phyloP scores from a whole-genome alignment of 2,888 invertebrate genomes.

The Catocala sponsa region DNA sequence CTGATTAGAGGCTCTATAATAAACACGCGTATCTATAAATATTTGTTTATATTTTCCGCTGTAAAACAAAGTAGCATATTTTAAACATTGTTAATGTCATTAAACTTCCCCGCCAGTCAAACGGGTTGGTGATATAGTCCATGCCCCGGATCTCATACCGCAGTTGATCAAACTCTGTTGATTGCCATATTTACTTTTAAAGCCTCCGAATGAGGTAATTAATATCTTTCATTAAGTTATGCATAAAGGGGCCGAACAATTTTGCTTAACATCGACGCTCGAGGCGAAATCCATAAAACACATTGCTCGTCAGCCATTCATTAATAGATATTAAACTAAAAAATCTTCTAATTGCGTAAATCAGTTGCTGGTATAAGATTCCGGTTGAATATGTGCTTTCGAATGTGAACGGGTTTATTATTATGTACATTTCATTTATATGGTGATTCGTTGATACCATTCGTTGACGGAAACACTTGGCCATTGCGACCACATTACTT shows the following conservation, averaged over 20 bases:
- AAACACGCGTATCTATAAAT: too few species aligned
- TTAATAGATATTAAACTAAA: slow-evolving; percentile 36
- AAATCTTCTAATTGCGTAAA: slow-evolving; percentile 52
- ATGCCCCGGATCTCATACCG: slow-evolving; percentile 5
- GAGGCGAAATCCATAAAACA: slow-evolving; percentile 44
- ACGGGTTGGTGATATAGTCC: background rate
- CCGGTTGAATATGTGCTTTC: slow-evolving; percentile 50
- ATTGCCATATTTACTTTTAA: slow-evolving; percentile 16
- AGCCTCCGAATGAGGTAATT: slow-evolving; percentile 24
- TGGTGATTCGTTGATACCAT: slow-evolving; percentile 64
- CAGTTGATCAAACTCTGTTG: slow-evolving; percentile 1
- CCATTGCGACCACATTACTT: slow-evolving; percentile 66
- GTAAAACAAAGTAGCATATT: too few species aligned
- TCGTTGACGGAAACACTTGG: slow-evolving; percentile 73
- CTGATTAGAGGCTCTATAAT: too few species aligned
- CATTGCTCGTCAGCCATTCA: slow-evolving; percentile 13
- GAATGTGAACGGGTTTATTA: slow-evolving; percentile 36
- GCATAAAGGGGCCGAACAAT: slow-evolving; percentile 31
- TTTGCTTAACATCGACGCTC: slow-evolving; percentile 28
- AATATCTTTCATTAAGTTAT: slow-evolving; percentile 37
- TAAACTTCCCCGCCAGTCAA: background rate
- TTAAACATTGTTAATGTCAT: too few species aligned
- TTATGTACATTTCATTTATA: slow-evolving; percentile 62
- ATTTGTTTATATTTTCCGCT: too few species aligned
- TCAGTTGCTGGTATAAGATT: slow-evolving; percentile 38